Conservation (phyloP, 1,140 invertebrate species). For the Lepidurus couesii region DNA sequence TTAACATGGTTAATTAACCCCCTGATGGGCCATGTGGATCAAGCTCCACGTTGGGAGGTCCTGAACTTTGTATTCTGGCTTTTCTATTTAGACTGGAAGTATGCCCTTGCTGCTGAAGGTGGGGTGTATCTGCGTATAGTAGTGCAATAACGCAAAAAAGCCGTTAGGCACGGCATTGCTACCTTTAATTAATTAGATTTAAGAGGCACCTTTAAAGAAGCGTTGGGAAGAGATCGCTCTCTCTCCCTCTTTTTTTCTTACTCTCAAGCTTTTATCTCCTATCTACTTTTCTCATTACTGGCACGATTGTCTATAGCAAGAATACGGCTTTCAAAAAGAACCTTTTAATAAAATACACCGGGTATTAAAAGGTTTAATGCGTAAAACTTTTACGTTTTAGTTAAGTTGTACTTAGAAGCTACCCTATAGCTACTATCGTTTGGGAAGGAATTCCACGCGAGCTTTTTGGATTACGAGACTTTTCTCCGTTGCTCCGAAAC, state of each 20-base stretch:
- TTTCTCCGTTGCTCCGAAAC: no score
- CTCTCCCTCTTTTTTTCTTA: neutral
- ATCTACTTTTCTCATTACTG: slow-evolving; percentile 4
- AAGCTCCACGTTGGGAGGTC: slow-evolving; percentile 18
- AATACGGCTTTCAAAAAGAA: neutral
- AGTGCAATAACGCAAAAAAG: neutral
- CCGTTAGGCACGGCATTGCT: slow-evolving; percentile 1
- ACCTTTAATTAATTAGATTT: slow-evolving; percentile 22
- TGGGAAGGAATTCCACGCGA: no score
- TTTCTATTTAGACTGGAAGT: neutral
- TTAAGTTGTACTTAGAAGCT: no score
- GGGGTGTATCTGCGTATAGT: neutral
- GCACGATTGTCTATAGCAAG: neutral
- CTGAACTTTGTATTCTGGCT: neutral
- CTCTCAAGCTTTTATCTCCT: neutral
- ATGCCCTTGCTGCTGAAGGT: neutral
- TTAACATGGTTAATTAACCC: slow-evolving; percentile 19
- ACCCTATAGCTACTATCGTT: no score
- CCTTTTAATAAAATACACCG: no score
- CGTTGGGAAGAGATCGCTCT: slow-evolving; percentile 1
- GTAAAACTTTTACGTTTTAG: no score
- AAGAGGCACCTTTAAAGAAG: slow-evolving; percentile 4
- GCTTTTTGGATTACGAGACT: no score
- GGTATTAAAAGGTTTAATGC: no score
- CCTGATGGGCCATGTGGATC: slow-evolving; percentile 17